These are phyloP conservation scores for Sternarchorhynchus goeldii DNA, from an alignment of 2,797 vertebrate species.

Conservation along the genomic window DNA sequence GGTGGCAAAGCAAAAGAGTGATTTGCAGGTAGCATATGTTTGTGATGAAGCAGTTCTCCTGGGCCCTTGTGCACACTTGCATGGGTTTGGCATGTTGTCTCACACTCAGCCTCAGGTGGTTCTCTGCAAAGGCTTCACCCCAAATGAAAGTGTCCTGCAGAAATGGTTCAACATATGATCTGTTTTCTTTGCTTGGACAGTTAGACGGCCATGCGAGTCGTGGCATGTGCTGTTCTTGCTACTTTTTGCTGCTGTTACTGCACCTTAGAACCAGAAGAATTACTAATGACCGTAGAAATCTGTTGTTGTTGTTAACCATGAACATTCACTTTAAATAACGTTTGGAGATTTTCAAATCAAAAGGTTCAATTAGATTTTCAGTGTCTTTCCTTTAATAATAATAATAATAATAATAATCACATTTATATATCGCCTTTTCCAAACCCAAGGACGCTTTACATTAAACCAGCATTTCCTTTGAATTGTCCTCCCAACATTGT, in stretches of 20 bases:
- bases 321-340: neutral
- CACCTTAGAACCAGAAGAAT: neutral
- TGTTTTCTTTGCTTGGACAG: constrained; percentile 19
- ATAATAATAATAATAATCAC: too few species aligned
- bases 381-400: too few species aligned
- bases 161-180: constrained; percentile 31
- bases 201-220: constrained; percentile 9
- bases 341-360: neutral
- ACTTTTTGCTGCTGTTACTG: neutral
- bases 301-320: neutral
- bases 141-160: constrained; percentile 40
- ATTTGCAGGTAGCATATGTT: constrained; percentile 60
- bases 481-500: neutral
- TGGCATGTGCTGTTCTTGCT: too few species aligned
- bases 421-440: too few species aligned
- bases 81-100: constrained; percentile 41
- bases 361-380: too few species aligned
- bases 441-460: too few species aligned
- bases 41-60: constrained; percentile 48
- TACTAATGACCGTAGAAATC: neutral
- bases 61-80: constrained; percentile 28
- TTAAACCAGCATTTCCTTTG: too few species aligned
- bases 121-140: constrained; percentile 34
- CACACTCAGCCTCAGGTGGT: constrained; percentile 53
- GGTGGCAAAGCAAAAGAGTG: constrained; percentile 37